phyloP scores from a whole-genome alignment of 2,888 invertebrate genomes.

The Coelopa pilipes region DNA sequence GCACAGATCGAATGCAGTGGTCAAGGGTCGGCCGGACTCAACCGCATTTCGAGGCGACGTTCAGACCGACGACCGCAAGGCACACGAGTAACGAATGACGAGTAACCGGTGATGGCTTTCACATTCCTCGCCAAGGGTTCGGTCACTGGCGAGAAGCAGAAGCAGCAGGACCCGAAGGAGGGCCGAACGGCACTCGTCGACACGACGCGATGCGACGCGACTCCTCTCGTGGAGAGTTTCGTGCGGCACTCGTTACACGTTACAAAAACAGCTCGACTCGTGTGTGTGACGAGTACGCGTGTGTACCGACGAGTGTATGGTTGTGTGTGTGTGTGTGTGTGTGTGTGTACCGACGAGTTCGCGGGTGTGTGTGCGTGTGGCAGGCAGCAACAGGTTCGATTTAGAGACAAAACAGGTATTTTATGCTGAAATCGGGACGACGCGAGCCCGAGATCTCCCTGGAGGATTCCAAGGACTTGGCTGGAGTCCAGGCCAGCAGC shows the following conservation, averaged over 20 bases:
- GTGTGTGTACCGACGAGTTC: background rate
- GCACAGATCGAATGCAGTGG: background rate
- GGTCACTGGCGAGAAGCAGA: too few species aligned
- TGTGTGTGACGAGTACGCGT: slow-evolving; percentile 4
- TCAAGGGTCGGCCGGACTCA: slow-evolving; percentile 7
- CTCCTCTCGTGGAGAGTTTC: too few species aligned
- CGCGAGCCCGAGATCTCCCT: too few species aligned
- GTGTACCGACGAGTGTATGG: slow-evolving; percentile 21
- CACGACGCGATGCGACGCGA: too few species aligned
- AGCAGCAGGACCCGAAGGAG: too few species aligned
- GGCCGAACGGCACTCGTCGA: too few species aligned
- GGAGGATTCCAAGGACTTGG: background rate
- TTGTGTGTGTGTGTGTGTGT: slow-evolving; percentile 17
- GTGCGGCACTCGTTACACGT: slow-evolving; percentile 15
- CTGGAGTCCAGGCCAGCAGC: too few species aligned
- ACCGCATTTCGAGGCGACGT: background rate
- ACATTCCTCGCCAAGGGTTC: too few species aligned
- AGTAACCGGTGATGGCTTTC: background rate
- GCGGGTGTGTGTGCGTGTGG: slow-evolving; percentile 11
- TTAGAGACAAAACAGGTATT: slow-evolving; percentile 39
- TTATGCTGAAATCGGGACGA: background rate
- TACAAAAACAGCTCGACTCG: background rate
- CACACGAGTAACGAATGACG: slow-evolving; percentile 17
- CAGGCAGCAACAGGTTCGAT: slow-evolving; percentile 40
- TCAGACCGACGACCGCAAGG: too few species aligned